Evolutionary conservation across 2,113 vertebrate species (phyloP).

Genomic region (Petrocephalus zakoni): DNA sequence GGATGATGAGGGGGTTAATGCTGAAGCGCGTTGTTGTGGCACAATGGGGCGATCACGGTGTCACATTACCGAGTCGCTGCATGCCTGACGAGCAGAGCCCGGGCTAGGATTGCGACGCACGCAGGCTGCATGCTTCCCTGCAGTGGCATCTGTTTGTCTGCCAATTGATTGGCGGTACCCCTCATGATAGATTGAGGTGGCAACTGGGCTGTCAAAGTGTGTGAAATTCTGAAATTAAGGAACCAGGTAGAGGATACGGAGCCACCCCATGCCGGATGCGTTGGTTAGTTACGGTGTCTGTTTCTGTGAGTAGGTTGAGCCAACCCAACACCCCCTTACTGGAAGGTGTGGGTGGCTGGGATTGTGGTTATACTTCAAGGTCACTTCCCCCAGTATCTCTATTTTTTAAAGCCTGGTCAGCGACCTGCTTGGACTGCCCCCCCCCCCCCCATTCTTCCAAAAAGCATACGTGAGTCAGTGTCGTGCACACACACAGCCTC

Average conservation of each 20-base stretch:
- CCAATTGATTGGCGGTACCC: no score
- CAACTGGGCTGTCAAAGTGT: no score
- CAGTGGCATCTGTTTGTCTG: background rate
- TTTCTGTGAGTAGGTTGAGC: background rate
- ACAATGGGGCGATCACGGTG: background rate
- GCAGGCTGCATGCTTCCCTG: background rate
- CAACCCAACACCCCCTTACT: background rate
- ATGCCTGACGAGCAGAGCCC: background rate
- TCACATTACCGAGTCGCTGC: background rate
- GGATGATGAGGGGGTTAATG: background rate
- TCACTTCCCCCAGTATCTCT: background rate
- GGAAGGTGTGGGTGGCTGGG: background rate
- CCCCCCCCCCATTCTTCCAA: background rate
- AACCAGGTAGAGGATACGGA: background rate
- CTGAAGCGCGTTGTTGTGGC: background rate
- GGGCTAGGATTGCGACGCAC: background rate
- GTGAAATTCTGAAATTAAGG: background rate
- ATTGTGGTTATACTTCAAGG: background rate
- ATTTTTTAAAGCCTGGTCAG: background rate
- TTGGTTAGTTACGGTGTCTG: background rate
- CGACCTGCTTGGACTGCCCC: background rate
- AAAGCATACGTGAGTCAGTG: background rate
- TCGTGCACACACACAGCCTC: background rate
- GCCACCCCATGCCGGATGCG: background rate
- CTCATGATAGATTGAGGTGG: no score